Percentiles rank a stretch among this genome's conserved stretches.
Evolutionary conservation across 2,113 vertebrate genomes (phyloP).

Genomic region (Corythornis vintsioides): DNA sequence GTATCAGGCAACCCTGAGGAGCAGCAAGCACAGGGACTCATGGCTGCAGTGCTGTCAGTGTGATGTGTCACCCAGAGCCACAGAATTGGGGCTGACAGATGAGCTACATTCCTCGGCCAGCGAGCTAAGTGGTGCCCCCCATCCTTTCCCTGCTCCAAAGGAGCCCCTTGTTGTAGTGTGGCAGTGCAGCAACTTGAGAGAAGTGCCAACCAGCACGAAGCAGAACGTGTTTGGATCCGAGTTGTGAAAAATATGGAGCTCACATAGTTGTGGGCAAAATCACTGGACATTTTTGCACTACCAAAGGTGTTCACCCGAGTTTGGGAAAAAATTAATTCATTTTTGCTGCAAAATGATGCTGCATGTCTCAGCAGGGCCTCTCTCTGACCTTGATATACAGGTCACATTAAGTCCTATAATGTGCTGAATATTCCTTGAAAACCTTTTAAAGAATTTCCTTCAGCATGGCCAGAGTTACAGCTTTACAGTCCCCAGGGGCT

Average conservation of each 20-base stretch:
- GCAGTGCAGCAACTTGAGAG: neutral
- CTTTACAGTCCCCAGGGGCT: neutral
- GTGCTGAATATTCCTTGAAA: neutral
- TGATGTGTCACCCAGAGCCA: neutral
- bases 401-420: neutral
- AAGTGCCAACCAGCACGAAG: neutral
- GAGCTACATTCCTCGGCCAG: neutral
- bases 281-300: neutral
- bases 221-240: accelerated
- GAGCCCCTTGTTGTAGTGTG: neutral
- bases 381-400: neutral
- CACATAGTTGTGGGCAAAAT: neutral
- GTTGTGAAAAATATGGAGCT: accelerated
- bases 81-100: neutral
- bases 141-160: neutral
- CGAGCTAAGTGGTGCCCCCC: neutral
- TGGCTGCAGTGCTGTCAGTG: neutral
- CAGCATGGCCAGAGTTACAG: neutral
- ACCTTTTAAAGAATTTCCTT: neutral
- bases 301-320: neutral
- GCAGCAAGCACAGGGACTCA: neutral
- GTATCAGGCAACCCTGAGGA: neutral
- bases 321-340: neutral
- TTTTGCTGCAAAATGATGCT: neutral
- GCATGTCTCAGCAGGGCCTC: neutral